Evolutionary conservation across 1,140 invertebrate species (phyloP), one percentile per base, ranked within the genome.

Genomic region (Nasonia longicornis): DNA sequence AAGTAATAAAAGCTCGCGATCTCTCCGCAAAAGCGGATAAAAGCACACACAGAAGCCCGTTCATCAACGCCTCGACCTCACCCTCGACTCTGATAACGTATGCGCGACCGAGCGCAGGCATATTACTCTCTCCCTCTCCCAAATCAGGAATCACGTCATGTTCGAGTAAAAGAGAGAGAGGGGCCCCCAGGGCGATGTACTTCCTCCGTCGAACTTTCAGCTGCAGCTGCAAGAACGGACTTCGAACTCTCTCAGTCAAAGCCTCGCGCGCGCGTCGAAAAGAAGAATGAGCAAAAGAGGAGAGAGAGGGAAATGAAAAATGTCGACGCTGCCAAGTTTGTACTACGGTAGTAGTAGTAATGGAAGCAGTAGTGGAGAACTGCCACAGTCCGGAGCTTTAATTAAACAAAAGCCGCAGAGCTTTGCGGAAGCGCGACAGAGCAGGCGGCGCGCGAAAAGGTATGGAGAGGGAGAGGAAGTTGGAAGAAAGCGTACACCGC

Each of bases 121-220:
- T 71, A 71, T 71, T 71, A 71, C 20, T 38, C 69, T 38, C 35
- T n/a, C 35, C 42, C 64, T 10, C 26, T 67, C 52, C 29, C 6
- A 71, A 67, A 71, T 71, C 69, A 71, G 69, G 35, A 71, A 38
- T 42, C 69, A 42, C 69, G 69, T 38, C 35, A 38, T 71, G 69
- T 42, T 71, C 35, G 35, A 16, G 20, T 14, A 12, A n/a, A 20
- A n/a, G 16, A 58, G 52, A n/a, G 16, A 58, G 52, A 58, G 20
- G 3, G 52, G 20, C 52, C 52, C 52, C 20, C 20, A 16, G 52
- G 52, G 20, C 4, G 52, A 58, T 20, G 52, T 67, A 29, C 29
- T 26, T 67, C 52, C 52, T 29, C 26, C 10, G 22, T 26, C 64
- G 29, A 67, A 67, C 64, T 67, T 67, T 67, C 29, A 4, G 26